Conservation (phyloP, 1,140 invertebrate species). For the Apis florea region DNA sequence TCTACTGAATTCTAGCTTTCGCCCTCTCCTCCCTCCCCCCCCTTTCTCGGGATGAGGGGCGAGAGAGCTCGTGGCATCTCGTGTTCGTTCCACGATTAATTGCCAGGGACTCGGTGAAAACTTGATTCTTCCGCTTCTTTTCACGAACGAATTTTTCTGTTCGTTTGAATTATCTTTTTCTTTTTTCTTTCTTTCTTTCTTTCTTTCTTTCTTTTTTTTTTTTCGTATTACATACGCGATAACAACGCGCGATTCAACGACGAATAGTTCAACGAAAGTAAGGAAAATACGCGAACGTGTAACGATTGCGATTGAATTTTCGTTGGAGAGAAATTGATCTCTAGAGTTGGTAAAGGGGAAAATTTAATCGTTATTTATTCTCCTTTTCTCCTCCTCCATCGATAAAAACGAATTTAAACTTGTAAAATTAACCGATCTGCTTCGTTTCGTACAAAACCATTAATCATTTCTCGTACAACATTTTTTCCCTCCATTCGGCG, state of each 20-base stretch:
- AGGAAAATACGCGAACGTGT: no score
- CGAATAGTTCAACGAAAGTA: no score
- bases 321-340: no score
- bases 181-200: not conserved
- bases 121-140: not conserved
- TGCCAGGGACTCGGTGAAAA: not conserved
- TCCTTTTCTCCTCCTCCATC: no score
- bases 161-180: not conserved
- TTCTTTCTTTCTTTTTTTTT: not conserved
- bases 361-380: no score
- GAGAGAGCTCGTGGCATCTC: not conserved
- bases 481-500: not conserved
- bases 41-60: not conserved
- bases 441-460: not conserved
- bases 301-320: no score
- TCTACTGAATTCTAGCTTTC: constrained; percentile 20
- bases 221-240: no score
- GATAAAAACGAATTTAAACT: no score
- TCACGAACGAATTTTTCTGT: no score
- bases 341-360: no score
- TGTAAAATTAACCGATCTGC: no score
- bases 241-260: no score
- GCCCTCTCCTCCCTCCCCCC: not conserved
- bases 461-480: not conserved
- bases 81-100: constrained; percentile 52